Base-by-base conservation (phyloP, 2,797 vertebrate genomes). In the Coilia nasus region DNA sequence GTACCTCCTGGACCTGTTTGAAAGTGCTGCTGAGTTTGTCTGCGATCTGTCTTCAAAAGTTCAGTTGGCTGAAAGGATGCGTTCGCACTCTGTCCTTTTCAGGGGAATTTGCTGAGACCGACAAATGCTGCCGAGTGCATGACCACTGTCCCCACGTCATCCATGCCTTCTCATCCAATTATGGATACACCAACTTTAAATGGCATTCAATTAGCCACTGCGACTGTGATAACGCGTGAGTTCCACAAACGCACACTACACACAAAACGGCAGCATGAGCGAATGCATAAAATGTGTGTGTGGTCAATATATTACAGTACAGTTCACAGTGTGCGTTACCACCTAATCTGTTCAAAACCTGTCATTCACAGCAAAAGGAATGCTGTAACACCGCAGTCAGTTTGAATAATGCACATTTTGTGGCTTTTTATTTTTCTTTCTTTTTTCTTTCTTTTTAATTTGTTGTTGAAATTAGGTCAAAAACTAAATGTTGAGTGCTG, bases 131-230 rank as follows among this genome's bases (percentile, higher is more conserved):
- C 93, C 96, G 98, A 56, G 95, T 93, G 11, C 98, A 99, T 0
- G 97, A 97, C 90, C 96, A 97, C 90, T 98, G 97, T 85, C 94
- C 96, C 41, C 94, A 98, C 1, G 93, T 98, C 93, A 97, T 98
- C 92, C 95, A 97, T 85, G 96, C 98, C 17, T 97, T 98, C 92
- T 93, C 96, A 1, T 89, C 89, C 0, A 96, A 96, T 35, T 98
- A 95, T 0, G 96, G 97, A 17, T 93, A 97, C 94, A 96, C 95
- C 62, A 97, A 97, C 85, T 96, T 97, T 91, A 97, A 98, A 89
- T 97, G 96, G 95, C 96, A 97, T 90, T 95, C 97, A 75, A 91
- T 97, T 91, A 96, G 94, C 90, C 97, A 98, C 90, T 99, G 98
- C 0, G 95, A 97, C 93, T 99, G 98, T 0, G 97, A 99, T 84